Evolutionary conservation across 2,113 vertebrate genomes (phyloP), one percentile per base, ranked within the genome.

Genomic region (Manacus vitellinus): DNA sequence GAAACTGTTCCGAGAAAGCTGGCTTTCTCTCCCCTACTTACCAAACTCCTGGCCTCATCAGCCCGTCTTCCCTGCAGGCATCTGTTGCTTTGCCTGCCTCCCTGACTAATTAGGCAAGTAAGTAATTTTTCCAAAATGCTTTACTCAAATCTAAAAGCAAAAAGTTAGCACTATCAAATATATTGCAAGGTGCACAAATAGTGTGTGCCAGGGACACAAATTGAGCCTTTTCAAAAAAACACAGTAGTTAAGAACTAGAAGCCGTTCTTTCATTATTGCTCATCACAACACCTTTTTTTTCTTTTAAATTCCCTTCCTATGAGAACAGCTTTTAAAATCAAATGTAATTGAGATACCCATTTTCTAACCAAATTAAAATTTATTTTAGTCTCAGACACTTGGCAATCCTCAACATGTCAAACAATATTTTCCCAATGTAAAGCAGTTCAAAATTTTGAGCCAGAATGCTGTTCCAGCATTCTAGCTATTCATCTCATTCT

Each of bases 1-100:
- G 10, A 51, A 63, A 10, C 33, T 31, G 2, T 56, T 55, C 54
- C 17, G 49, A 79, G 44, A 67, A 47, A 63, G 33, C 8, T 10
- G 25, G 58, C 5, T n/a, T 49, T 14, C 27, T 66, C 9, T 7
- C 10, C 11, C 3, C 8, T 25, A 17, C 5, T 10, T 2, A 0
- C 20, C 19, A 31, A 37, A 23, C 31, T 85, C 65, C 52, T 27
- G 24, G 12, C 25, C 23, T 10, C 25, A 46, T 4, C 43, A 54
- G 65, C 22, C 37, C 46, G 55, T 37, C 51, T 41, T 5, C 31
- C 27, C 25, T 67, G 25, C 46, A 46, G 25, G 24, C 35, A 68
- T 24, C 25, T 70, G 6, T 23, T 77, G 67, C 81, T 90, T 65
- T 59, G 17, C 33, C 62, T 59, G 35, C 14, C 43, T 84, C 63